Evolutionary conservation across 2,888 invertebrate genomes (phyloP).

Genomic region (Cephus spinipes): DNA sequence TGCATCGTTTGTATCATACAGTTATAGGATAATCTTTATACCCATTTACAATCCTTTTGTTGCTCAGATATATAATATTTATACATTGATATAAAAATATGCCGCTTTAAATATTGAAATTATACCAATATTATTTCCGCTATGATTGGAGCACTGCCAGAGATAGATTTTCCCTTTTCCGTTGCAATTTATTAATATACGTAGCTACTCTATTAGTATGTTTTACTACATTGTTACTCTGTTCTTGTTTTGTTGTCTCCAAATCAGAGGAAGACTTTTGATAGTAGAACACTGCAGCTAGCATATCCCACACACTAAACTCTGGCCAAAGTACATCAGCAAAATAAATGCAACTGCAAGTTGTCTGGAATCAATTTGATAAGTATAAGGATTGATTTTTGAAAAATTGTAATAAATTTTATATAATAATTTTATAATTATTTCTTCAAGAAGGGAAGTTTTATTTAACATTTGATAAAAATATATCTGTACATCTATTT

Average conservation of each 20-base stretch:
- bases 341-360: conserved; percentile 87
- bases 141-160: conserved; percentile 9
- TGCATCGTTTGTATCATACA: background rate
- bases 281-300: conserved; percentile 87
- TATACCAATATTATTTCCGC: background rate
- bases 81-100: background rate
- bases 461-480: background rate
- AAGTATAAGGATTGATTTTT: conserved; percentile 16
- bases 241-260: conserved; percentile 30
- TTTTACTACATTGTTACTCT: conserved; percentile 28
- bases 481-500: conserved; percentile 1
- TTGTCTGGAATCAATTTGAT: conserved; percentile 70
- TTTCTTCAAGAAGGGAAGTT: background rate
- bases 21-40: background rate
- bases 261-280: conserved; percentile 72
- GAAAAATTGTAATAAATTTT: background rate
- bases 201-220: conserved; percentile 42
- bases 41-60: background rate
- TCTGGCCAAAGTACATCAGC: conserved; percentile 96
- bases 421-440: background rate
- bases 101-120: background rate
- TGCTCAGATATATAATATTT: background rate
- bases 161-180: conserved; percentile 35
- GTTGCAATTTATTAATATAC: conserved; percentile 48
- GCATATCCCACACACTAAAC: conserved; percentile 91